Percentiles rank a stretch among this genome's conserved stretches.
Evolutionary conservation across 1,140 invertebrate species (phyloP).

Genomic region (Euwallacea fornicatus): DNA sequence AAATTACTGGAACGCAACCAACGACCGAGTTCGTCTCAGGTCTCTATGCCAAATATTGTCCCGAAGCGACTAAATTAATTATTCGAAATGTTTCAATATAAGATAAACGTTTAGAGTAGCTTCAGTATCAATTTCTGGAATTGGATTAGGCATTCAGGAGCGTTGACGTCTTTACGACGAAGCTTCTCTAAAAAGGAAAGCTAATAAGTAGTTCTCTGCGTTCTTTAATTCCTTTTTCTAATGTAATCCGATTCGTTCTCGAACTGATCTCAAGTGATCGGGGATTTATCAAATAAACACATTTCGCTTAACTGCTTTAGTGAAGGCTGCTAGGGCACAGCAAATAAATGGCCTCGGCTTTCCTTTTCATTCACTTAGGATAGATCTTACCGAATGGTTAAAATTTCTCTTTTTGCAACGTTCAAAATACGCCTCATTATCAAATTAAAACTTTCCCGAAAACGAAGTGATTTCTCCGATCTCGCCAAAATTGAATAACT

Average conservation of each 20-base stretch:
- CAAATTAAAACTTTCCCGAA: neutral
- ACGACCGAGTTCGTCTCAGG: neutral
- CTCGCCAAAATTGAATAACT: slow-evolving; percentile 7
- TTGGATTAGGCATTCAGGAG: slow-evolving; percentile 10
- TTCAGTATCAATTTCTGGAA: neutral
- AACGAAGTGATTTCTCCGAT: neutral
- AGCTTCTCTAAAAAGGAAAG: slow-evolving; percentile 19
- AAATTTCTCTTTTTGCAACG: neutral
- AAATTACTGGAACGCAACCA: slow-evolving; percentile 3
- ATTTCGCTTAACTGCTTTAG: slow-evolving; percentile 32
- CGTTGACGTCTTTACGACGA: slow-evolving; percentile 9
- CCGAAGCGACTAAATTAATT: slow-evolving; percentile 7
- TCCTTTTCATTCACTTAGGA: slow-evolving; percentile 21
- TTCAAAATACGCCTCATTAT: too few relatives aligned
- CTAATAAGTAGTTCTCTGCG: slow-evolving; percentile 31
- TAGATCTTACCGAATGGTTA: too few relatives aligned
- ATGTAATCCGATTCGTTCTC: slow-evolving; percentile 32
- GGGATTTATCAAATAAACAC: slow-evolving; percentile 36
- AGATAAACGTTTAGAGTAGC: too few relatives aligned
- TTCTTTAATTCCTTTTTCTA: slow-evolving; percentile 33
- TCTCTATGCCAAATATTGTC: neutral
- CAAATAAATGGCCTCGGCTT: slow-evolving; percentile 25
- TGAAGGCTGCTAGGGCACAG: slow-evolving; percentile 28
- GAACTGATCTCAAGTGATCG: slow-evolving; percentile 31
- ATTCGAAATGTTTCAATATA: too few relatives aligned